Base-by-base conservation (phyloP, 2,797 vertebrate species). In the Scolopax bukidnonensis region DNA sequence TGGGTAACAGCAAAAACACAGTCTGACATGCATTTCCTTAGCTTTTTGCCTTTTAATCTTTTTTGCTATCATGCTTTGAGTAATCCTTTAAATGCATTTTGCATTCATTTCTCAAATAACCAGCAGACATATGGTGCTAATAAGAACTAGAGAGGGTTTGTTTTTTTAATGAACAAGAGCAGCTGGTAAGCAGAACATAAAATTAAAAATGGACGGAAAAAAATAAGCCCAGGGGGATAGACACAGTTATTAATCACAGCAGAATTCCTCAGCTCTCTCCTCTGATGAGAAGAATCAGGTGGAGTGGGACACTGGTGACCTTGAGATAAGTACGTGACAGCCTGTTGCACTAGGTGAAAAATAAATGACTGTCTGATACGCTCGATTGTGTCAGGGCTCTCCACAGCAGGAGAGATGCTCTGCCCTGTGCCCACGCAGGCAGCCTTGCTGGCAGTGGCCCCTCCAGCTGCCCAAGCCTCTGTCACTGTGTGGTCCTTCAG, bases 71-170 rank as follows among this genome's bases (percentile, higher is more conserved):
- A 67, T 50, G 48, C 71, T 88, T 71, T 91, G 78, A 96, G 82
- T 86, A 96, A 96, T 94, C 74, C 71, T 96, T 97, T 96, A 97
- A 96, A 85, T 94, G 92, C 78, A 88, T 96, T 96, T 97, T 97
- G 70, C 41, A 25, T 97, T 96, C 93, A 87, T 93, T 84, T 95
- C 64, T 92, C 89, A 96, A 94, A 97, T 96, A 97, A 97, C 78
- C 92, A 91, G 89, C 89, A 97, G 96, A 96, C 97, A 97, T 98
- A 97, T 96, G 97, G 89, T 95, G 80, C 36, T 97, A 94, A 97
- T 95, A 90, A 89, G 94, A 93, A 61, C 47, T 78, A 92, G 84
- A 84, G 75, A 89, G 82, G 79, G 81, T 93, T 93, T 96, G 76
- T 76, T 96, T 91, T 83, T 95, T 87, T 93, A 94, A 94, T 89